A percentile compares a stretch with the other conserved stretches of the same genome.
Conservation (phyloP, 1,140 invertebrate genomes). For the Diplogasteroides magnus region DNA sequence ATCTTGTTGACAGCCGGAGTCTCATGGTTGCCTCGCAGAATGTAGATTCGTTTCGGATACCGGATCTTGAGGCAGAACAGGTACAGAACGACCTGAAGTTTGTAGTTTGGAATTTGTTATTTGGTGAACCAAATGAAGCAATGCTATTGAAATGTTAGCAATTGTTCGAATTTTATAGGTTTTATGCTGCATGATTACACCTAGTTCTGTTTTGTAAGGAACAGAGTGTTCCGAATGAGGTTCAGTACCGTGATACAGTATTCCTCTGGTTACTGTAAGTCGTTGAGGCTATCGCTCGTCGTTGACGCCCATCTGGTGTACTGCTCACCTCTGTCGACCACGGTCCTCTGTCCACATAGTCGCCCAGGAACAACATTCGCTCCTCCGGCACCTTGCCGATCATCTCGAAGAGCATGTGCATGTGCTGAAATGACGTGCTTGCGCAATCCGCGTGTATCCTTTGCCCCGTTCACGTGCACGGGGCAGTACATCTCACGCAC, state of each 20-base stretch:
- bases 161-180: no score
- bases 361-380: slow-evolving; percentile 68
- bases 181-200: no score
- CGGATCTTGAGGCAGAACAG: slow-evolving; percentile 37
- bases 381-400: slow-evolving; percentile 57
- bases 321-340: slow-evolving; percentile 67
- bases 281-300: no score
- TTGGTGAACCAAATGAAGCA: no score
- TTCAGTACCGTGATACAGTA: neutral
- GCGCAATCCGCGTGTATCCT: no score
- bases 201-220: no score
- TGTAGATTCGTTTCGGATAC: slow-evolving; percentile 65
- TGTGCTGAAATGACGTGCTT: slow-evolving; percentile 62
- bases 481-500: no score
- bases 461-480: no score
- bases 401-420: slow-evolving; percentile 61
- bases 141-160: no score
- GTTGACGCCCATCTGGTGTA: no score
- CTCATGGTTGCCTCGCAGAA: slow-evolving; percentile 67
- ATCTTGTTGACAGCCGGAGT: slow-evolving; percentile 65
- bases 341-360: slow-evolving; percentile 82
- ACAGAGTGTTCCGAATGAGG: neutral
- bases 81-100: slow-evolving; percentile 46
- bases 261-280: no score
- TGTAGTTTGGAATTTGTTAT: no score